Evolutionary conservation across 2,797 vertebrate genomes (phyloP), one percentile per base, ranked within the genome.

Genomic region (Phrynocephalus guinanensis): DNA sequence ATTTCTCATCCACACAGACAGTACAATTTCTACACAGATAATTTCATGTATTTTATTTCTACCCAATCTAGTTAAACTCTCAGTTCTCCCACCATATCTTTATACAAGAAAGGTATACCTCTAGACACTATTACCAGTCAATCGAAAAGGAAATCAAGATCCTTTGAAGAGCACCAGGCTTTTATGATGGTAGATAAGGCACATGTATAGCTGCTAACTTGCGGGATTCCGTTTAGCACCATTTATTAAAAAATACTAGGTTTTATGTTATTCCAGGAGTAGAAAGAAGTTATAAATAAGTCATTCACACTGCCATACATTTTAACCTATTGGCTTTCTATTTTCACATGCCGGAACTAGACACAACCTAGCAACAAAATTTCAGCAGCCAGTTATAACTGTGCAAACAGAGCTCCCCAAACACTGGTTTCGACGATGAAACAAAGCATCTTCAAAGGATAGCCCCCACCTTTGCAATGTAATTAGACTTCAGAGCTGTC

Each of bases 401-500:
- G 20, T 26, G 63, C 24, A 16, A 33, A 56, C 10, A 22, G 24
- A 18, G n/a, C 24, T 33, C 18, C 20, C 60, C n/a, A 30, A 76
- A 68, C 38, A 10, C 26, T 68, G 24, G 16, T 70, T 66, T 56
- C 71, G 76, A 68, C 33, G 48, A 82, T 83, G 56, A 83, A 70
- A 56, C 38, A 0, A 1, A 28, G 2, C 10, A 38, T 1, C 16
- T 75, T 78, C 60, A 15, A 91, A 88, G 71, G 10, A 7, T 8
- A 50, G 48, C 26, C 8, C 30, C 48, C 26, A 20, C 7, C 30
- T 50, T 68, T 13, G 15, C 30, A 38, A 28, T 63, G 0, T 0
- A 13, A 52, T 85, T 96, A 97, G 87, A 97, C 97, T 93, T 98
- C 97, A 0, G 97, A 98, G 93, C 95, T 97, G 95, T 97, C 96